Evolutionary conservation across 2,113 vertebrate species (phyloP).

Genomic region (Grallaria varia): DNA sequence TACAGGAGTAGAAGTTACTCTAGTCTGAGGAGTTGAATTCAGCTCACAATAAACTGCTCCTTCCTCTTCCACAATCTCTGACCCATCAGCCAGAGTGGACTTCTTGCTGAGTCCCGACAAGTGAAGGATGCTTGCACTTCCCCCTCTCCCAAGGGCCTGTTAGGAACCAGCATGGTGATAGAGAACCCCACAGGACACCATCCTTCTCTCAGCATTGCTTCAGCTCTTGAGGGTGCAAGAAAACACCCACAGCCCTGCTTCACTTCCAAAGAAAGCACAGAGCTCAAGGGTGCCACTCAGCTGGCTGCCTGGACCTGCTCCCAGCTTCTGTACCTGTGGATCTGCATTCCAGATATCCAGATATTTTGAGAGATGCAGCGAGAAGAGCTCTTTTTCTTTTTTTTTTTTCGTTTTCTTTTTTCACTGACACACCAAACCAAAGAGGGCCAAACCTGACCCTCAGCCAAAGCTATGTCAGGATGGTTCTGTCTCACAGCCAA

Average conservation of each 20-base stretch:
- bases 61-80: not conserved
- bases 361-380: not conserved
- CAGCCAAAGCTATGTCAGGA: not conserved
- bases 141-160: fast-evolving
- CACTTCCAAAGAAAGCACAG: not conserved
- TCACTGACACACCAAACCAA: not conserved
- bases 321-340: not conserved
- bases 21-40: not conserved
- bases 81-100: not conserved
- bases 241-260: not conserved
- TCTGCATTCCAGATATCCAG: not conserved
- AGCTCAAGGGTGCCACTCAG: not conserved
- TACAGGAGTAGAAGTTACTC: not conserved
- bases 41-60: not conserved
- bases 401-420: not conserved
- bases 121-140: not conserved
- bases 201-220: not conserved
- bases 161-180: fast-evolving
- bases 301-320: not conserved
- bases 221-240: not conserved
- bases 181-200: not conserved
- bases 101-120: not conserved
- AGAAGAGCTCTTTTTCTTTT: not conserved
- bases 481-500: not conserved
- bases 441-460: not conserved